Base-by-base conservation (phyloP, 2,888 invertebrate species). In the Caenorhabditis sp. region DNA sequence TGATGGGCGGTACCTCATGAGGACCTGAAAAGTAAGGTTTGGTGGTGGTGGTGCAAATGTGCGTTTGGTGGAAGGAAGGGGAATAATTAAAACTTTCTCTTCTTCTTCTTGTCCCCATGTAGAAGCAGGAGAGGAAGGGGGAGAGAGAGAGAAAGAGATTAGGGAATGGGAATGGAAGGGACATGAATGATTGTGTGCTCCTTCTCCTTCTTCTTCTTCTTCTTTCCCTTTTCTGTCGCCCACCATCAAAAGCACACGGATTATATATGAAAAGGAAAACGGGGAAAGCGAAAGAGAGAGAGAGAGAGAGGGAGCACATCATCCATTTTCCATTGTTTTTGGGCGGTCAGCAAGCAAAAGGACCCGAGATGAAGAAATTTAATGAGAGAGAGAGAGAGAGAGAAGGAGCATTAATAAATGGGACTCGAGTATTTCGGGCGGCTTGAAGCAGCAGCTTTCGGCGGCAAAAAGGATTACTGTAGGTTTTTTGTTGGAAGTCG, bases 181-280 rank as follows among this genome's bases (percentile, higher is more conserved):
- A 45, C 61, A 63, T 62, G 75, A 75, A 72, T 72, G 75, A 75
- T 68, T 62, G 62, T 68, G 39, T 32, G 45, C n/a, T n/a, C n/a
- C n/a, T n/a, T n/a, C n/a, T n/a, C n/a, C n/a, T n/a, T n/a, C n/a
- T n/a, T n/a, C n/a, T n/a, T n/a, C n/a, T n/a, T n/a, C n/a, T n/a
- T n/a, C n/a, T n/a, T n/a, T n/a, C n/a, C n/a, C n/a, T n/a, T n/a
- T n/a, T n/a, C n/a, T n/a, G n/a, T n/a, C n/a, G n/a, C n/a, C n/a
- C n/a, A n/a, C n/a, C n/a, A n/a, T n/a, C n/a, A n/a, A n/a, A n/a
- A n/a, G n/a, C n/a, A 55, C 66, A 58, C 58, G 46, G 56, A 48
- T 66, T 66, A 26, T 50, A n/a, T 48, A 35, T n/a, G 27, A 26
- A 17, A 59, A 6, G 27, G 45, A 50, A 17, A 48, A 48, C 4